Evolutionary conservation across 2,888 invertebrate species (phyloP).

Genomic region (Spodoptera picta): DNA sequence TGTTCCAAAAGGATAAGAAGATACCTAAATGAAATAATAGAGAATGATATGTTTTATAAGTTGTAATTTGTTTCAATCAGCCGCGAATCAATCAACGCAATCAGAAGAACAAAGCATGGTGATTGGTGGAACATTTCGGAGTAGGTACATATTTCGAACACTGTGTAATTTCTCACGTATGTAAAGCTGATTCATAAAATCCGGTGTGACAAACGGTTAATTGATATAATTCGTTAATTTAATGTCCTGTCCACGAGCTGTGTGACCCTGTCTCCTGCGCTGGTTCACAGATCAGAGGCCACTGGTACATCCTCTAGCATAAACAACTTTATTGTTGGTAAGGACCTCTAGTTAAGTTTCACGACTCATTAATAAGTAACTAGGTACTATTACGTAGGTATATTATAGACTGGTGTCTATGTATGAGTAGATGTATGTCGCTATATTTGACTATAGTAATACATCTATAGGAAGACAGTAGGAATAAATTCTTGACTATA

Average conservation of each 20-base stretch:
- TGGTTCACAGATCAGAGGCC: slow-evolving; percentile 70
- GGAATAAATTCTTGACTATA: no score
- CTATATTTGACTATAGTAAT: no score
- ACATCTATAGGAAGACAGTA: no score
- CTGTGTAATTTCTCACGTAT: slow-evolving; percentile 4
- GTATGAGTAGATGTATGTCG: no score
- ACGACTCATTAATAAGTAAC: slow-evolving; percentile 32
- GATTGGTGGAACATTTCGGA: no score
- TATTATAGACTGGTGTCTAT: no score
- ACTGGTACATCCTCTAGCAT: slow-evolving; percentile 74
- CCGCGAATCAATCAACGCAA: no score
- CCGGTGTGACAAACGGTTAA: slow-evolving; percentile 64
- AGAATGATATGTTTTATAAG: background rate
- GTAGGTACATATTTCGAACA: no score
- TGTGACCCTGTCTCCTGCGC: slow-evolving; percentile 69
- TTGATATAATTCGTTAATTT: slow-evolving; percentile 70
- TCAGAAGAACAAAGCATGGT: no score
- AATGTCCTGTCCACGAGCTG: slow-evolving; percentile 66
- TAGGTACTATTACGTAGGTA: background rate
- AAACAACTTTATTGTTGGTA: slow-evolving; percentile 69
- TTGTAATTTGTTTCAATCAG: background rate
- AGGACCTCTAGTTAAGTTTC: slow-evolving; percentile 42
- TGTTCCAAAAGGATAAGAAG: no score
- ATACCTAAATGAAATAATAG: background rate
- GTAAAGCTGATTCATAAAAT: slow-evolving; percentile 48